These are phyloP conservation scores for Trypoxylon attenuatum DNA, from an alignment of 2,888 invertebrate species.

Conservation along the genomic window DNA sequence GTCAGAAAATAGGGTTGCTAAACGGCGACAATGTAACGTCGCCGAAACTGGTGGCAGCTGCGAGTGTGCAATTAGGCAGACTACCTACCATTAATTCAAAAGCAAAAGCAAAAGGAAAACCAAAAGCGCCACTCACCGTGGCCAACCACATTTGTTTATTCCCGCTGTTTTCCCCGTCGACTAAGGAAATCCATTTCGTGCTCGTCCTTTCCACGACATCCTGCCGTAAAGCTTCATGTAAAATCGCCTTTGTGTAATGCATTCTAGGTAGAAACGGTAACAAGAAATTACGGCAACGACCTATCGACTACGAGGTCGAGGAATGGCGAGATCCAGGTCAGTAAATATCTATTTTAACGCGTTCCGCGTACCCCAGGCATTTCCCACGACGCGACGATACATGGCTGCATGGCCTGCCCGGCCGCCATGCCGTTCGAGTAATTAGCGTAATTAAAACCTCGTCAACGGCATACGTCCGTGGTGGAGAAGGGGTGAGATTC, in stretches of 20 bases:
- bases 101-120: too few relatives aligned
- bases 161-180: background rate
- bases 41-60: slow-evolving; percentile 8
- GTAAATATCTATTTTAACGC: slow-evolving; percentile 63
- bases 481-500: slow-evolving; percentile 33
- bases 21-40: slow-evolving; percentile 4
- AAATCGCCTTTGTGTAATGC: slow-evolving; percentile 52
- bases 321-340: slow-evolving; percentile 84
- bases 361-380: slow-evolving; percentile 35
- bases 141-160: slow-evolving; percentile 9
- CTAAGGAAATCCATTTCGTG: slow-evolving; percentile 24
- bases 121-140: background rate
- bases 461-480: slow-evolving; percentile 42
- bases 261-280: slow-evolving; percentile 78
- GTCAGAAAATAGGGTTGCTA: background rate
- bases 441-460: slow-evolving; percentile 61
- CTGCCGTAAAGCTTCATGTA: slow-evolving; percentile 36
- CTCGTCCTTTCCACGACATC: slow-evolving; percentile 6
- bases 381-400: slow-evolving; percentile 52
- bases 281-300: slow-evolving; percentile 76
- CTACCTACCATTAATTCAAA: slow-evolving; percentile 30
- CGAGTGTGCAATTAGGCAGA: slow-evolving; percentile 44
- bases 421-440: slow-evolving; percentile 49
- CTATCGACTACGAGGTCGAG: slow-evolving; percentile 82
- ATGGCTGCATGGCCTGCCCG: slow-evolving; percentile 20